Conservation (phyloP, 1,140 invertebrate species). For the Lycorma delicatula region DNA sequence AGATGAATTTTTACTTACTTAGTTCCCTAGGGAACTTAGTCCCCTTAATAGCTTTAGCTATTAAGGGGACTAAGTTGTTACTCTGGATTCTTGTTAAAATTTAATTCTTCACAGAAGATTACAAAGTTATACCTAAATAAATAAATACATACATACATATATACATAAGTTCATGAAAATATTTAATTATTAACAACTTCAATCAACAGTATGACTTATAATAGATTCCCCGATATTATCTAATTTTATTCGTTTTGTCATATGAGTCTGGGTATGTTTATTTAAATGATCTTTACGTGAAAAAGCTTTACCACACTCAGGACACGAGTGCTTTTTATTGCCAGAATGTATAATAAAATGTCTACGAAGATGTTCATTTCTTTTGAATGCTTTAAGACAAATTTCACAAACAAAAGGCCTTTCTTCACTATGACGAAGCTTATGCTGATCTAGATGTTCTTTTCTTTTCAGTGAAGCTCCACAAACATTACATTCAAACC, state of each 20-base stretch:
- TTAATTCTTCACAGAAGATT: too few species aligned
- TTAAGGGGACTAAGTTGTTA: too few species aligned
- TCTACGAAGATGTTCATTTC: constrained; percentile 65
- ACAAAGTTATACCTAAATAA: too few species aligned
- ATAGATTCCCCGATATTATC: too few species aligned
- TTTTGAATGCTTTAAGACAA: constrained; percentile 63
- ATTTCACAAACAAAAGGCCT: constrained; percentile 62
- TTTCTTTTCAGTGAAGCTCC: constrained; percentile 58
- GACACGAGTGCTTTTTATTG: constrained; percentile 55
- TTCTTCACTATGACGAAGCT: constrained; percentile 64
- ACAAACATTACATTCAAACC: constrained; percentile 45
- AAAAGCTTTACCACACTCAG: constrained; percentile 60
- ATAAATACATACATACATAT: too few species aligned
- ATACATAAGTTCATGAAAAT: too few species aligned
- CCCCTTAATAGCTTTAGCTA: too few species aligned
- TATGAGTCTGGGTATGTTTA: constrained; percentile 64
- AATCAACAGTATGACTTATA: too few species aligned
- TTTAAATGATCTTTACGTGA: constrained; percentile 69
- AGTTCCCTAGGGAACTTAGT: too few species aligned
- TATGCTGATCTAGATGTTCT: constrained; percentile 65
- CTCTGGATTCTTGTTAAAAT: too few species aligned
- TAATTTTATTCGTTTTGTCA: constrained; percentile 30
- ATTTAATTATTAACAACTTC: too few species aligned
- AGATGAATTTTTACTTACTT: too few species aligned
- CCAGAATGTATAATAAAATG: constrained; percentile 69